These are phyloP conservation scores for Nothocercus julius DNA, from an alignment of 2,113 vertebrate species.

Conservation along the genomic window DNA sequence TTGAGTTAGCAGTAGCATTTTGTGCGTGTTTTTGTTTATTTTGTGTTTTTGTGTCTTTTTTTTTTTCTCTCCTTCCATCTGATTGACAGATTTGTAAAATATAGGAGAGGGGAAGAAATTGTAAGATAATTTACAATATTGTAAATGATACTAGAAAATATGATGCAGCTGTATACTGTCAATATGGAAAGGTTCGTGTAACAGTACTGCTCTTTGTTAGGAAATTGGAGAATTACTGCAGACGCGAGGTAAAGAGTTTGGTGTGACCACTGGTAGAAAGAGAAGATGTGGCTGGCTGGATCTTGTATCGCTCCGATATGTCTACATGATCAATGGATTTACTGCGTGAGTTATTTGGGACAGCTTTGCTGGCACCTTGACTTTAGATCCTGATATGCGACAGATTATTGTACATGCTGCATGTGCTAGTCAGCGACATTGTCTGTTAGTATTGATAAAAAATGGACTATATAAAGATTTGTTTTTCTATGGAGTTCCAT, in stretches of 20 bases:
- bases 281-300: conserved; percentile 97
- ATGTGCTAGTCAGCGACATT: neutral
- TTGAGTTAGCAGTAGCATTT: neutral
- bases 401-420: neutral
- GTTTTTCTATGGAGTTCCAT: neutral
- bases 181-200: neutral
- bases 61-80: neutral
- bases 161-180: neutral
- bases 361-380: neutral
- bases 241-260: conserved; percentile 90
- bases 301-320: conserved; percentile 93
- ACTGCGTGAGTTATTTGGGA: conserved; percentile 88
- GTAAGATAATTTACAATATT: neutral
- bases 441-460: neutral
- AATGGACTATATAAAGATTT: neutral
- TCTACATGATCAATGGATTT: conserved; percentile 98
- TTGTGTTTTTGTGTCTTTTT: neutral
- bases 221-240: conserved; percentile 91
- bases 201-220: conserved; percentile 58
- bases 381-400: neutral
- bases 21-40: neutral
- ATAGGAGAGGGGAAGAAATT: neutral
- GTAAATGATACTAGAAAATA: neutral
- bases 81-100: neutral
- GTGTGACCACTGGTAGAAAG: conserved; percentile 95